Percentiles rank a stretch among this genome's conserved stretches.
Conservation (phyloP, 2,113 vertebrate species). For the Lophochroa leadbeateri region DNA sequence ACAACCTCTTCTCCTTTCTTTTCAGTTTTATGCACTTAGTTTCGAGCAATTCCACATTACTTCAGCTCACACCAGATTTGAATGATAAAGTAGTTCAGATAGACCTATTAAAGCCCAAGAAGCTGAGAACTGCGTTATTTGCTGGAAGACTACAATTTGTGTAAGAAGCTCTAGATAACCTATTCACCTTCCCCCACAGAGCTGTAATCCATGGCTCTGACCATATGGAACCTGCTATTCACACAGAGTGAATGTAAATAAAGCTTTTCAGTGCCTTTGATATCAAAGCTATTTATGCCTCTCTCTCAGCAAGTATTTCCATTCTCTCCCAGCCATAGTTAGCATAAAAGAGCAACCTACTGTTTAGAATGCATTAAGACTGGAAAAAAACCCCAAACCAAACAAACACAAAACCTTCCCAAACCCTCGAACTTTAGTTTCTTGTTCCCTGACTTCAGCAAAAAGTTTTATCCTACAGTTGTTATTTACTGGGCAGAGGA, state of each 20-base stretch:
- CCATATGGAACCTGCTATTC: slow-evolving; percentile 68
- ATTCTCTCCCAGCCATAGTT: slow-evolving; percentile 68
- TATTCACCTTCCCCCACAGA: slow-evolving; percentile 58
- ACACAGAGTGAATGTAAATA: slow-evolving; percentile 72
- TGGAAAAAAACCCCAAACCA: not conserved
- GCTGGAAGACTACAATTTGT: slow-evolving; percentile 54
- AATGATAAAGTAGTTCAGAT: not conserved
- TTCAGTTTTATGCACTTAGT: not conserved
- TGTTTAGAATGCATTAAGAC: slow-evolving; percentile 54
- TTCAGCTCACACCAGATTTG: not conserved
- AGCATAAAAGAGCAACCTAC: slow-evolving; percentile 71
- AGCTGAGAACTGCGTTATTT: slow-evolving; percentile 36
- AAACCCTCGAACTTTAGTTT: slow-evolving; percentile 1
- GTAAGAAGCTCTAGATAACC: slow-evolving; percentile 51
- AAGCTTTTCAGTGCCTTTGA: slow-evolving; percentile 59
- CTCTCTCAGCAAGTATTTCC: slow-evolving; percentile 72
- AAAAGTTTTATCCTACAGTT: not conserved
- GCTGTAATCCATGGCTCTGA: slow-evolving; percentile 38
- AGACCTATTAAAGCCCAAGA: slow-evolving; percentile 36
- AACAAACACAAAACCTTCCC: not conserved
- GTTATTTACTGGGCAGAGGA: not conserved
- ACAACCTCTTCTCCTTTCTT: not conserved
- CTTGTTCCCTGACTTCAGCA: not conserved
- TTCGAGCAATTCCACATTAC: not conserved
- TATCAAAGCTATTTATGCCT: slow-evolving; percentile 70